Percentiles rank a stretch among this genome's conserved stretches.
Evolutionary conservation across 2,113 vertebrate species (phyloP).

Genomic region (Siphamia tubifer): DNA sequence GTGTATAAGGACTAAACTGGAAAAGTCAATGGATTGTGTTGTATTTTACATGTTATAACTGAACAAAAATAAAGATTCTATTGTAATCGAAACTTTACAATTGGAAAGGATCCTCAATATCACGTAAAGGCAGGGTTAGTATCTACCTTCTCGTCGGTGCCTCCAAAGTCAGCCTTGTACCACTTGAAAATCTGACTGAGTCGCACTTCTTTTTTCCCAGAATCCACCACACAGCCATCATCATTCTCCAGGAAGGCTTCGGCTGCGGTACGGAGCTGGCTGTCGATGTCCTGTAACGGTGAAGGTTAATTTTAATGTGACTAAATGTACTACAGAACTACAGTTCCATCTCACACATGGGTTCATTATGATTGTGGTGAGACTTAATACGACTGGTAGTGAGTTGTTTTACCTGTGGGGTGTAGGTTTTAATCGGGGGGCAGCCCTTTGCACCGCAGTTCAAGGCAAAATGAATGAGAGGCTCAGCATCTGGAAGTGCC

Average conservation of each 20-base stretch:
- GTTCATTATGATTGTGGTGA: not conserved
- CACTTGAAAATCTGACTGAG: slow-evolving; percentile 84
- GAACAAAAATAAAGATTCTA: too few species aligned
- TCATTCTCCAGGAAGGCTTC: slow-evolving; percentile 82
- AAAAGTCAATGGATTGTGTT: too few species aligned
- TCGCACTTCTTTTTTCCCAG: slow-evolving; percentile 75
- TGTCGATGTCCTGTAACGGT: slow-evolving; percentile 72
- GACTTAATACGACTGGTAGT: too few species aligned
- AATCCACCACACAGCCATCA: slow-evolving; percentile 75
- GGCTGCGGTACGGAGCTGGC: slow-evolving; percentile 77
- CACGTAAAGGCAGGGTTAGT: too few species aligned
- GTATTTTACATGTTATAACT: too few species aligned
- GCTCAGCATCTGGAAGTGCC: slow-evolving; percentile 79
- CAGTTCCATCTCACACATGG: not conserved
- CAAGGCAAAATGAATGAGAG: slow-evolving; percentile 83
- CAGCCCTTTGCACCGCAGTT: slow-evolving; percentile 81
- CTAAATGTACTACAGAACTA: not conserved
- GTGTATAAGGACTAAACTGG: too few species aligned
- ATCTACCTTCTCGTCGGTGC: slow-evolving; percentile 80
- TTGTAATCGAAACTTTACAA: too few species aligned
- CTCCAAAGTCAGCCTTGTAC: slow-evolving; percentile 84
- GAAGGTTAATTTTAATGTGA: not conserved
- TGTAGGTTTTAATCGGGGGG: slow-evolving; percentile 82
- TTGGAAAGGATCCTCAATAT: too few species aligned
- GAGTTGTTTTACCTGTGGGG: slow-evolving; percentile 69